These are phyloP conservation scores for Hephaestus fuliginosus DNA, from an alignment of 2,797 vertebrate species.

Conservation along the genomic window DNA sequence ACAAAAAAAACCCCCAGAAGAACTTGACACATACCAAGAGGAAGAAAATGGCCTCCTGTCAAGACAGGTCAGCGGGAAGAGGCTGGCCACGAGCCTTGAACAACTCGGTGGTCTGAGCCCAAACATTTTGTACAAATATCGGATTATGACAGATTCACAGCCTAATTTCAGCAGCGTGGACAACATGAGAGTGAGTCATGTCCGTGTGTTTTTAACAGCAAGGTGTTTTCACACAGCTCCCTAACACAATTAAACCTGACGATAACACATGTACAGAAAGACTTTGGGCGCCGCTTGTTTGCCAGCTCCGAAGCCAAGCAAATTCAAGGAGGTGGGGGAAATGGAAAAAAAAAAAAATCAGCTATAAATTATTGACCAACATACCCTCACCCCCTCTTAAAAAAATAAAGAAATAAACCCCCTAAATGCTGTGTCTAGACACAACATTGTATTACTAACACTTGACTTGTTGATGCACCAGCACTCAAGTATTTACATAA, in stretches of 20 bases:
- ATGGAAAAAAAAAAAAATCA: constrained; percentile 29
- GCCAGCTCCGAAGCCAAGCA: constrained; percentile 23
- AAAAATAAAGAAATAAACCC: constrained; percentile 26
- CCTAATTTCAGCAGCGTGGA: constrained; percentile 43
- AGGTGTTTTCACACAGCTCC: constrained; percentile 61
- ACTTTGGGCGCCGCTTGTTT: constrained; percentile 20
- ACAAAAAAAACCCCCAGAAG: background rate
- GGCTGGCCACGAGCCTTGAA: constrained; percentile 17
- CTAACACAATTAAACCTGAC: constrained; percentile 55
- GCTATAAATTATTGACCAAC: constrained; percentile 70
- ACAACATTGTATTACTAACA: constrained; percentile 71
- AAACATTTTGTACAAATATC: constrained; percentile 18
- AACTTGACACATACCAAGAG: constrained; percentile 61
- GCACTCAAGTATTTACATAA: constrained; percentile 70
- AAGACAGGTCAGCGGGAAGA: constrained; percentile 57
- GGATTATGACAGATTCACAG: constrained; percentile 31
- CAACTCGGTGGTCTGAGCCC: background rate
- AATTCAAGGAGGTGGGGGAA: constrained; percentile 6
- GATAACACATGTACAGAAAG: constrained; percentile 28
- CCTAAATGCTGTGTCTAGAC: constrained; percentile 71
- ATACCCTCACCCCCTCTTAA: constrained; percentile 8
- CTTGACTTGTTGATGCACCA: constrained; percentile 58
- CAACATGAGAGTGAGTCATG: constrained; percentile 52
- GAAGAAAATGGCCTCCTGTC: constrained; percentile 77
- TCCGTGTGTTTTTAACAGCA: constrained; percentile 33